Base-by-base conservation (phyloP, 2,113 vertebrate species). In the Spheniscus mendiculus region DNA sequence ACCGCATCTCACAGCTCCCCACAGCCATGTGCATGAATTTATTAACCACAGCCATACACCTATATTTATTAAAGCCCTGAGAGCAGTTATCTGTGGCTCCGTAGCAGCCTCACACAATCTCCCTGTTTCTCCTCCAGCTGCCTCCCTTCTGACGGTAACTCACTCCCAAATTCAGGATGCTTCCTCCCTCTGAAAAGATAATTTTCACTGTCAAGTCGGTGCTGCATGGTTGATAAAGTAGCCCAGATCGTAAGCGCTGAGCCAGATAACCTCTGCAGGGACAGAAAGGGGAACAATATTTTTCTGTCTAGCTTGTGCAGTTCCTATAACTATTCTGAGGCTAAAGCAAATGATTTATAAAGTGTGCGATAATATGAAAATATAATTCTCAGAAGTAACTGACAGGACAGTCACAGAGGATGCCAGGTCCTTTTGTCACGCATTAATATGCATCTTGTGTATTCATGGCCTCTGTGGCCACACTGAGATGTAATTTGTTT, bases 261-360 rank as follows among this genome's bases (percentile, higher is more conserved):
- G 69, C n/a, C 61, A 67, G 84, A 95, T 91, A 96, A 93, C 80
- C 84, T 89, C 81, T 79, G 56, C 61, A 58, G 30, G 70, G 73
- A 82, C 45, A 79, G 69, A 87, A 93, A 89, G 27, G 53, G 88
- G 55, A 92, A 79, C 22, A 20, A 9, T 45, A 22, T 38, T 79
- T 89, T 84, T 82, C 25, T 59, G 29, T 89, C 15, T 47, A 87
- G 36, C 52, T 56, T 49, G 4, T 40, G 10, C 52, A 56, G 44
- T 42, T 93, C 40, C 40, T 80, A 0, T 36, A 87, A 59, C 21
- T 65, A 47, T 26, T 70, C 42, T 45, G 34, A 86, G 40, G 29
- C 15, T 61, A 83, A 90, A 85, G 36, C 5, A 82, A 91, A 49
- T 69, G 0, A 58, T 79, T 95, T 56, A 89, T 56, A 30, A 94